A percentile compares a stretch with the other conserved stretches of the same genome.
phyloP scores from a whole-genome alignment of 2,888 invertebrate genomes.

The Agonopterix heracliana region DNA sequence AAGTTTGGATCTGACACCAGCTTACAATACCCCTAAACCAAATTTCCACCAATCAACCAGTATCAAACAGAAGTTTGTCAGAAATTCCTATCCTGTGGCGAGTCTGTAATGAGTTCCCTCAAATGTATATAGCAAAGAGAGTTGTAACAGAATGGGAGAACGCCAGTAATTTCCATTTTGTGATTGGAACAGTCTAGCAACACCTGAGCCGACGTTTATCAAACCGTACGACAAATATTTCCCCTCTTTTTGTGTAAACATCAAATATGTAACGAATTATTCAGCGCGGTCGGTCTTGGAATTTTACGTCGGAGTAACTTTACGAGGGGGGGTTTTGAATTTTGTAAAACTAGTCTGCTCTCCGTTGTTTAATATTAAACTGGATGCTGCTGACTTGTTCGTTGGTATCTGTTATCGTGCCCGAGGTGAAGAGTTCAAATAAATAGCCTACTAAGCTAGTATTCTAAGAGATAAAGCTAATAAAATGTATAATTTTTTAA shows the following conservation, averaged over 20 bases:
- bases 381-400: neutral
- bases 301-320: slow-evolving; percentile 8
- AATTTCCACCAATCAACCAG: neutral
- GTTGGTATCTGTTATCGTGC: no score
- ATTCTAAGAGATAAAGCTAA: no score
- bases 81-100: slow-evolving; percentile 12
- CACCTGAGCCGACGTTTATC: slow-evolving; percentile 43
- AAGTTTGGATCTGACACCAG: slow-evolving; percentile 18
- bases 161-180: slow-evolving; percentile 43
- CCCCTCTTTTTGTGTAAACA: slow-evolving; percentile 31
- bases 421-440: no score
- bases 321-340: slow-evolving; percentile 12
- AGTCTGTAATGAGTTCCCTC: slow-evolving; percentile 27
- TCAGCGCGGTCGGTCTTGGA: slow-evolving; percentile 10
- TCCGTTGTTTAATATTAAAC: neutral
- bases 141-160: slow-evolving; percentile 27
- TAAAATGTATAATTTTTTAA: no score
- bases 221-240: slow-evolving; percentile 29
- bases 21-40: neutral
- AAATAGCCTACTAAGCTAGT: no score
- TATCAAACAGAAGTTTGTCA: neutral
- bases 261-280: slow-evolving; percentile 33
- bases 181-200: slow-evolving; percentile 37
- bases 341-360: slow-evolving; percentile 5
- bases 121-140: slow-evolving; percentile 29